A percentile compares a stretch with the other conserved stretches of the same genome.
Evolutionary conservation across 1,140 invertebrate species (phyloP).

Genomic region (Pogonus chalceus): DNA sequence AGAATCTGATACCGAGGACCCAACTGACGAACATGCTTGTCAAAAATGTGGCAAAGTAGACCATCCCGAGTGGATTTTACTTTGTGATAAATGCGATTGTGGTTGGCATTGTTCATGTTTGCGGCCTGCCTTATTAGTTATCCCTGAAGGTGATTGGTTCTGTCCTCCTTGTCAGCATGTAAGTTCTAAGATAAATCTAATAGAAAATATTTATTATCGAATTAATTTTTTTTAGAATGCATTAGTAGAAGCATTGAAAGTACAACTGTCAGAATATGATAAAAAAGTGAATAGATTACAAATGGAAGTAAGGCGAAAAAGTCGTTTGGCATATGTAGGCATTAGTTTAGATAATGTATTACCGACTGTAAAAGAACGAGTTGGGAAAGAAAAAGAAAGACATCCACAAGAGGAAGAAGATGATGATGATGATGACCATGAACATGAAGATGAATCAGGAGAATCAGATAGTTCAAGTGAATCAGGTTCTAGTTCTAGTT

Average conservation of each 20-base stretch:
- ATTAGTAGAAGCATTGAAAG: constrained; percentile 58
- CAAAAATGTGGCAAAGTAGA: constrained; percentile 78
- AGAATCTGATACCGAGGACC: constrained; percentile 53
- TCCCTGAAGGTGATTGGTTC: constrained; percentile 95
- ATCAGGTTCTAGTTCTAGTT: constrained; percentile 18
- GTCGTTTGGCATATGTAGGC: constrained; percentile 63
- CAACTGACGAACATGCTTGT: constrained; percentile 66
- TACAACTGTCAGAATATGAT: constrained; percentile 51
- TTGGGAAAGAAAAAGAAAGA: constrained; percentile 24
- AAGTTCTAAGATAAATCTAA: constrained; percentile 24
- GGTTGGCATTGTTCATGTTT: constrained; percentile 93
- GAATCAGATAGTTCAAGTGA: constrained; percentile 13
- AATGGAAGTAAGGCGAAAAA: constrained; percentile 53
- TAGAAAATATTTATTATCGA: not conserved
- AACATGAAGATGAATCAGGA: constrained; percentile 18
- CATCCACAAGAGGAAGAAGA: constrained; percentile 27
- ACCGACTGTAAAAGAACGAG: constrained; percentile 36
- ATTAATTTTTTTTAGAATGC: constrained; percentile 44
- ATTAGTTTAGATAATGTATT: constrained; percentile 69
- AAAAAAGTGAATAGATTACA: constrained; percentile 53
- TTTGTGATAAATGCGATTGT: constrained; percentile 89
- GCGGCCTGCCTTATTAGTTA: constrained; percentile 77
- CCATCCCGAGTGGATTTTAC: constrained; percentile 90
- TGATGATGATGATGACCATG: constrained; percentile 28
- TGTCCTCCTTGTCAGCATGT: constrained; percentile 91